Conservation (phyloP, 2,888 invertebrate genomes). For the Empis stercorea region DNA sequence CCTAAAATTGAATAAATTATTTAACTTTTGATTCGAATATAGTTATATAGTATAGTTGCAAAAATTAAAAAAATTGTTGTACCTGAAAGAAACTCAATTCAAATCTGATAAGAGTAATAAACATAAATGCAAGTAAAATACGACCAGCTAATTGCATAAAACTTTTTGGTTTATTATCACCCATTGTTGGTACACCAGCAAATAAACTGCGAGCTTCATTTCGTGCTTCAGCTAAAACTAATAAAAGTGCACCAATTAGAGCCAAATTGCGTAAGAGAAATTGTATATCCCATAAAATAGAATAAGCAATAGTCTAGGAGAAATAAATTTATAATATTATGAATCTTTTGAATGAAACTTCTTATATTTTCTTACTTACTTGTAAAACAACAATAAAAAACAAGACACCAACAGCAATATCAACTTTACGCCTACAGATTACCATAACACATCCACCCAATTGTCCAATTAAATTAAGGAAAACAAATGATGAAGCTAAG, state of each 20-base stretch:
- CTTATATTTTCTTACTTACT: constrained; percentile 39
- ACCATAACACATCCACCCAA: constrained; percentile 95
- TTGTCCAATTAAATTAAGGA: constrained; percentile 91
- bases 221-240: constrained; percentile 91
- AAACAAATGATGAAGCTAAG: constrained; percentile 86
- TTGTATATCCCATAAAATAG: constrained; percentile 96
- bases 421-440: constrained; percentile 78
- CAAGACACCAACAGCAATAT: constrained; percentile 79
- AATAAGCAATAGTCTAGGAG: constrained; percentile 79
- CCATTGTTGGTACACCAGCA: constrained; percentile 84
- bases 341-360: background rate
- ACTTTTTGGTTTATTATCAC: constrained; percentile 94
- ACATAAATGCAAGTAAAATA: constrained; percentile 95
- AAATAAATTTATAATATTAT: constrained; percentile 10
- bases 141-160: constrained; percentile 93
- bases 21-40: background rate
- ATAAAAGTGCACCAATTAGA: constrained; percentile 88
- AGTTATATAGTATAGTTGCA: background rate
- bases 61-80: constrained; percentile 13
- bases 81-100: constrained; percentile 83
- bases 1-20: constrained; percentile 39
- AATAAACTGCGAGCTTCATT: constrained; percentile 90
- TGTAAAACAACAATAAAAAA: constrained; percentile 95
- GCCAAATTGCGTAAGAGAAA: constrained; percentile 94
- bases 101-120: constrained; percentile 87